Base-by-base conservation (phyloP, 2,113 vertebrate species). In the Acanthochromis polyacanthus region DNA sequence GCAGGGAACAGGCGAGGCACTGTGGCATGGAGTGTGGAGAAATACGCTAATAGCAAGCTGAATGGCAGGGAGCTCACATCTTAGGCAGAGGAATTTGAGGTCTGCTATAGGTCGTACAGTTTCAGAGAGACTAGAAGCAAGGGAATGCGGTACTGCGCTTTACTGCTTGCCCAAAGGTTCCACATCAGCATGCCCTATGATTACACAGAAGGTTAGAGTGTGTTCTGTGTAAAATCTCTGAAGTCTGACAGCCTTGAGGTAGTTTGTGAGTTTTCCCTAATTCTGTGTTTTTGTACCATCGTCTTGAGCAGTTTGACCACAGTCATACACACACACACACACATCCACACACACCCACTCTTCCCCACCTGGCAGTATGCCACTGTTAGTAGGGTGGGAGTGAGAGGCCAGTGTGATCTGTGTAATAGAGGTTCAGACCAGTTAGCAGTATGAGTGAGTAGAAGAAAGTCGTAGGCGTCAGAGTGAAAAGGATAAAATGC, bases 1-100 rank as follows among this genome's bases (percentile, higher is more conserved):
- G 88, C 84, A 80, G 81, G 58, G 87, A 94, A 95, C 93, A 94
- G 93, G 90, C 86, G 23, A 68, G 61, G 79, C 84, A 90, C 92
- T 95, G 93, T 94, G 85, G 81, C 77, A 50, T 72, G 30, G 71
- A 90, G 84, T 91, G 82, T 79, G 53, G 80, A 86, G 84, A 90
- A 88, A 80, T 82, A 79, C 77, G 75, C 91, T 93, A 89, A 90
- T 93, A 89, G 85, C 92, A 32, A 83, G 73, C 88, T 91, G 83
- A 92, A 93, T 92, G 82, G 85, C 77, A 74, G 69, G 38, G 77
- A 81, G 64, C 85, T 89, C 60, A 70, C 81, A 82, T 89, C 88
- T 90, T 74, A 56, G 73, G 89, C 82, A 20, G 52, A 75, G 81
- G 84, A 93, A 91, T 93, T 87, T 90, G 62, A 82, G 81, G 77